Evolutionary conservation across 2,797 vertebrate genomes (phyloP).

Genomic region (Eurystomus glaucurus): DNA sequence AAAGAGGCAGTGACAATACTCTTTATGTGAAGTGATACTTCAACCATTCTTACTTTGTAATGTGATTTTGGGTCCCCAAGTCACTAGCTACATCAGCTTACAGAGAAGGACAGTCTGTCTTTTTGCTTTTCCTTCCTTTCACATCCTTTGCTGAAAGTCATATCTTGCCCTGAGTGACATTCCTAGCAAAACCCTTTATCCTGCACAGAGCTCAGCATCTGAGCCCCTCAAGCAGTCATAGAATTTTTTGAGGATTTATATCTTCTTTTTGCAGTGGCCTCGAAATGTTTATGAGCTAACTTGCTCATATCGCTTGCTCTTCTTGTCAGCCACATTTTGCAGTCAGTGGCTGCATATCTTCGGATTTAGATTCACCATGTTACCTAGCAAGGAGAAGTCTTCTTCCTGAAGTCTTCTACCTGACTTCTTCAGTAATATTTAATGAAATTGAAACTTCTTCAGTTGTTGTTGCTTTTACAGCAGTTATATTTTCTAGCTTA

Average conservation of each 20-base stretch:
- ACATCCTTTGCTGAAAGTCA: not conserved
- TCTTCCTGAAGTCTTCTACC: too few relatives aligned
- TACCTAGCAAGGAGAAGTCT: not conserved
- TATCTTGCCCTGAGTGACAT: not conserved
- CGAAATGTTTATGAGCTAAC: not conserved
- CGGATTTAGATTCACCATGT: not conserved
- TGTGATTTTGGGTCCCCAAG: not conserved
- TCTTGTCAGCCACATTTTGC: not conserved
- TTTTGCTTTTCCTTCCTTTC: not conserved
- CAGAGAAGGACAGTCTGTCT: not conserved
- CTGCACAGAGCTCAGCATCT: not conserved
- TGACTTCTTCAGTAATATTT: slow-evolving; percentile 17
- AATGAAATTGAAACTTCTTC: slow-evolving; percentile 19
- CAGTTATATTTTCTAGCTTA: not conserved
- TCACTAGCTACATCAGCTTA: not conserved
- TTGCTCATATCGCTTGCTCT: not conserved
- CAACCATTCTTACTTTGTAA: not conserved
- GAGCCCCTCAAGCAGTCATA: accelerated
- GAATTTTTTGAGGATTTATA: not conserved
- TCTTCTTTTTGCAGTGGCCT: not conserved
- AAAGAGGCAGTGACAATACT: not conserved
- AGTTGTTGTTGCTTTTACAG: not conserved
- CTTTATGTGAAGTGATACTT: not conserved
- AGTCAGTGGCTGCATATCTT: not conserved
- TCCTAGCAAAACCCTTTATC: not conserved